Evolutionary conservation across 2,113 vertebrate species (phyloP).

Genomic region (Nyctibius bracteatus): DNA sequence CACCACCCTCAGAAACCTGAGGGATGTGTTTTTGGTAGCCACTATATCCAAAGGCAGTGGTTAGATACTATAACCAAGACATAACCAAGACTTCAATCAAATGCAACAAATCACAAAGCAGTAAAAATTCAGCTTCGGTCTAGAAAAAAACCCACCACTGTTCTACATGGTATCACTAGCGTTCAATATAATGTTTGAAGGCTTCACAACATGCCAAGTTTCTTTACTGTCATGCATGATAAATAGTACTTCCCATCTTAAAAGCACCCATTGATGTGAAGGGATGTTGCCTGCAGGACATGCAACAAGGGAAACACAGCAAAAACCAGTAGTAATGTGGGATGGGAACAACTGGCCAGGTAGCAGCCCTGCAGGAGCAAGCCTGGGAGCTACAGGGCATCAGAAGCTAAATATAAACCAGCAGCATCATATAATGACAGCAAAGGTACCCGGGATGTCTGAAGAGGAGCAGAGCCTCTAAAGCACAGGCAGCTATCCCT

Average conservation of each 20-base stretch:
- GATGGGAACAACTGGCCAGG: background rate
- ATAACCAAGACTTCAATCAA: background rate
- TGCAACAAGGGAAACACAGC: background rate
- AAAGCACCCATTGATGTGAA: background rate
- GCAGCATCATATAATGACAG: background rate
- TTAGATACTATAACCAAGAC: background rate
- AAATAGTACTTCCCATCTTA: background rate
- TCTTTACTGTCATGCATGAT: rapidly evolving
- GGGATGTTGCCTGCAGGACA: background rate
- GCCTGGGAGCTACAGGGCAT: background rate
- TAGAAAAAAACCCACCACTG: background rate
- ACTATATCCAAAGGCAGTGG: background rate
- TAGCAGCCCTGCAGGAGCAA: background rate
- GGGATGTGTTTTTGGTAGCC: background rate
- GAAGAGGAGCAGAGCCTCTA: background rate
- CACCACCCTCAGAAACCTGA: background rate
- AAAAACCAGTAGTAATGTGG: background rate
- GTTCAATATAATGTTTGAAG: background rate
- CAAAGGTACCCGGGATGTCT: background rate
- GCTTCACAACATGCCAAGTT: background rate
- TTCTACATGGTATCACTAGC: background rate
- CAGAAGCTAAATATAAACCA: background rate
- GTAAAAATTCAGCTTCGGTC: background rate
- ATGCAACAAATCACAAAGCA: background rate
- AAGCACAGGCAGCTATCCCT: background rate